Evolutionary conservation across 2,113 vertebrate species (phyloP).

Genomic region (Anarhynchus alexandrinus): DNA sequence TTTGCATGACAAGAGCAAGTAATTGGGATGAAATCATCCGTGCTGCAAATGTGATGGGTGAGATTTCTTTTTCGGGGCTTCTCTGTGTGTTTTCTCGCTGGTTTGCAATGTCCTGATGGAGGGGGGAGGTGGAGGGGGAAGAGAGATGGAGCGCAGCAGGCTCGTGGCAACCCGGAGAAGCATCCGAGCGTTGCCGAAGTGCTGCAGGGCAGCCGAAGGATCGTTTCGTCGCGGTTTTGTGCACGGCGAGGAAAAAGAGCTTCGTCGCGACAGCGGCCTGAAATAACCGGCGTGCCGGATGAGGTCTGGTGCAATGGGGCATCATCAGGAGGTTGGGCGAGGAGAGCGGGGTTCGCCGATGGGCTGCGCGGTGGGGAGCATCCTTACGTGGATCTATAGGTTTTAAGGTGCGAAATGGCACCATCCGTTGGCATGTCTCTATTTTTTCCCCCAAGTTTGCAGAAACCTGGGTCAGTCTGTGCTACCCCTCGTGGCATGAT

Average conservation of each 20-base stretch:
- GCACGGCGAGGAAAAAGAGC: background rate
- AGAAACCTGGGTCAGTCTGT: background rate
- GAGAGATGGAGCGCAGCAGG: background rate
- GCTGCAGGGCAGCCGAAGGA: background rate
- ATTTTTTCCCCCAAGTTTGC: background rate
- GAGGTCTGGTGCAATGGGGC: background rate
- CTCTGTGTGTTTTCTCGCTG: background rate
- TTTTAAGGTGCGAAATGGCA: background rate
- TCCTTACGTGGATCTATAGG: accelerated
- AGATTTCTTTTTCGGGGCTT: background rate
- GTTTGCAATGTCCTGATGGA: background rate
- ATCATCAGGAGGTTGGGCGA: accelerated
- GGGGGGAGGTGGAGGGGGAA: background rate
- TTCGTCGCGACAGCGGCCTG: background rate
- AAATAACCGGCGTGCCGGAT: background rate
- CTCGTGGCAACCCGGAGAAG: background rate
- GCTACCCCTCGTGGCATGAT: too few species aligned
- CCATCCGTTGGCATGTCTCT: accelerated
- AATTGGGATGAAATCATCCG: background rate
- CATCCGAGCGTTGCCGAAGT: accelerated
- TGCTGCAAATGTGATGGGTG: background rate
- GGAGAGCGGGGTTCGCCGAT: background rate
- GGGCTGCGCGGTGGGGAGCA: background rate
- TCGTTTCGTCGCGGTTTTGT: accelerated
- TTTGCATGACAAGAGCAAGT: conserved; percentile 29